Base-by-base conservation (phyloP, 2,797 vertebrate species). In the Peromyscus melanophrys region DNA sequence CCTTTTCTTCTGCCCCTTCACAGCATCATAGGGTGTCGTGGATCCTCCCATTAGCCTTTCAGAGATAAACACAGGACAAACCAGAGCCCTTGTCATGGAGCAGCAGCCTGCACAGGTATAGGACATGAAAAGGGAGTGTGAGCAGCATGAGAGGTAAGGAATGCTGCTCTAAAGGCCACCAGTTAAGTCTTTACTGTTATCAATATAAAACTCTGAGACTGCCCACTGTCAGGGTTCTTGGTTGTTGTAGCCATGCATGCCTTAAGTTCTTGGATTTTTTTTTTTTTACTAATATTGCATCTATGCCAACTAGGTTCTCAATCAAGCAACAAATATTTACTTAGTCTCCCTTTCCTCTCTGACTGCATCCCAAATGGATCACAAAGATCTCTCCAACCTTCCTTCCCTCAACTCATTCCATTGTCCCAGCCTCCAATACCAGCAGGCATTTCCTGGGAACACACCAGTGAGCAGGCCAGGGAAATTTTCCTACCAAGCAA, bases 261-360 rank as follows among this genome's bases (percentile, higher is more conserved):
- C 73, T 85, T 88, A 84, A 52, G 13, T 92, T 93, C 25, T 94
- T 90, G 29, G 21, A 89, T 82, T 85, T 91, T 78, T 63, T 27
- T 63, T 9, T 27, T 63, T 25, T 63, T 67, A 65, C 52, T 93
- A 43, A 55, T 88, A 78, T n/a, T 52, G 83, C 34, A 46, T 13
- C 59, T 71, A 76, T 67, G 73, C 31, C 65, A 76, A 92, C 16
- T 89, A 89, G 88, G 59, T 95, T 97, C 11, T 85, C 37, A 90
- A 69, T 80, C 43, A 85, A 6, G 67, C 29, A 92, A 55, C 40
- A 92, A 90, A 63, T 73, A 57, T 92, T 91, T 90, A 0, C 37
- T 73, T 11, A 4, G 21, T 25, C 71, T 73, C 17, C 69, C 17
- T 73, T 40, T 73, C 71, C 37, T 40, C 21, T 23, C 12, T 65